phyloP scores from a whole-genome alignment of 2,888 invertebrate species.

The Scelioninae gen. 1 region DNA sequence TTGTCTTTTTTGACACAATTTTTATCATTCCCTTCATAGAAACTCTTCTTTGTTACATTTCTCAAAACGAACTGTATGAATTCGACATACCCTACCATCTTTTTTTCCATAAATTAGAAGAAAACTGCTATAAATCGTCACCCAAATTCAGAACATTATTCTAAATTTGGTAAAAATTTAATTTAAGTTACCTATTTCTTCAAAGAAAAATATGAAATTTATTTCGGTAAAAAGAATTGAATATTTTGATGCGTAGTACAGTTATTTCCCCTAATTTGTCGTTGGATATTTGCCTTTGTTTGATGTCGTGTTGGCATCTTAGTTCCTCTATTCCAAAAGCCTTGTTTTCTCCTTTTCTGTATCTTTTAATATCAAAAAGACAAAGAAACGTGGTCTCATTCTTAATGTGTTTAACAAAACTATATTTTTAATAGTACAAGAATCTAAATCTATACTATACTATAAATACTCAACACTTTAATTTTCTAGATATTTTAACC shows the following conservation, averaged over 20 bases:
- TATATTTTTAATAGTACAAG: neutral
- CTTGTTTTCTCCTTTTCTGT: constrained; percentile 36
- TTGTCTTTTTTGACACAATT: too few relatives aligned
- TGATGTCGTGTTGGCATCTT: constrained; percentile 2
- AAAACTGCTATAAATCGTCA: neutral
- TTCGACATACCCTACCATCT: constrained; percentile 2
- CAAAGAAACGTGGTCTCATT: constrained; percentile 33
- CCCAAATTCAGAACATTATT: neutral
- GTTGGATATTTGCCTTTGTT: constrained; percentile 16
- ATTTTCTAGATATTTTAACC: neutral
- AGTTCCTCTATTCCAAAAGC: constrained; percentile 26
- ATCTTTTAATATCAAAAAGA: constrained; percentile 27
- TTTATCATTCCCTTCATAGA: constrained; percentile 13
- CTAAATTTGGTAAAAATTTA: neutral
- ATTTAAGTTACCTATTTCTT: neutral
- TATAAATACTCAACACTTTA: neutral
- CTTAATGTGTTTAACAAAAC: neutral
- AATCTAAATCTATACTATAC: neutral
- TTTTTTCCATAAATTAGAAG: constrained; percentile 11
- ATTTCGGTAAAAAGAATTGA: neutral
- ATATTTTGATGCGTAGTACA: constrained; percentile 39
- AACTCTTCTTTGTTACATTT: constrained; percentile 27
- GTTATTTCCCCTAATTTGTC: constrained; percentile 35
- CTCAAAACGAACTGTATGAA: constrained; percentile 12
- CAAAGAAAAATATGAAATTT: neutral